phyloP scores from a whole-genome alignment of 2,888 invertebrate genomes.

The Vanessa cardui region DNA sequence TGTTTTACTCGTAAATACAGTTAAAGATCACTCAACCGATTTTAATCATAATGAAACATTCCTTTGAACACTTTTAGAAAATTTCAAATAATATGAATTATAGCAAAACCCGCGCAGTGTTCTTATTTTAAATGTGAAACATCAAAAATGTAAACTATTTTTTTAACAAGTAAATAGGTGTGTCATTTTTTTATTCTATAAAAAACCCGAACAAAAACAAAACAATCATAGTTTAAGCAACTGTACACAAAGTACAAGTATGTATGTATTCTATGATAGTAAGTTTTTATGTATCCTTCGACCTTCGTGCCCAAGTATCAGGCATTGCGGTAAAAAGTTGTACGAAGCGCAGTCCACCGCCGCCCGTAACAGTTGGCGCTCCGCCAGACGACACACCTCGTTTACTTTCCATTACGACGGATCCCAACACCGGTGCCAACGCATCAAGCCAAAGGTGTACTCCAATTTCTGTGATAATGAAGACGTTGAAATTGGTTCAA shows the following conservation, averaged over 20 bases:
- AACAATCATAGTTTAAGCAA: not conserved
- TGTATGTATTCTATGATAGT: too few species aligned
- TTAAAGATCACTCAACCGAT: slow-evolving; percentile 11
- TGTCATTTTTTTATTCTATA: too few species aligned
- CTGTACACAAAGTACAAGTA: too few species aligned
- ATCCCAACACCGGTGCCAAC: slow-evolving; percentile 11
- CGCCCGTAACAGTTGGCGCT: slow-evolving; percentile 28
- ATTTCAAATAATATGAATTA: not conserved
- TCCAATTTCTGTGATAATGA: not conserved
- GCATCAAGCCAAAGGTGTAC: slow-evolving; percentile 17
- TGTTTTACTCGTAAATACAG: slow-evolving; percentile 8
- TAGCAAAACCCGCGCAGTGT: not conserved
- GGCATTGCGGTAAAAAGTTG: slow-evolving; percentile 6
- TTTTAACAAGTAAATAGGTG: too few species aligned
- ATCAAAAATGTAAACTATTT: not conserved
- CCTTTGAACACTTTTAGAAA: slow-evolving; percentile 3
- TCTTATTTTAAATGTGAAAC: not conserved
- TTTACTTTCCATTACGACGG: slow-evolving; percentile 30
- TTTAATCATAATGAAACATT: slow-evolving; percentile 6
- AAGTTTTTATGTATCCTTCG: too few species aligned
- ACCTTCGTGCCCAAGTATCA: not conserved
- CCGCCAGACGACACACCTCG: slow-evolving; percentile 31
- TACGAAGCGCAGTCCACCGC: not conserved
- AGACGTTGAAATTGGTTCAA: not conserved
- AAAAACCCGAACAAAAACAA: not conserved